These are phyloP conservation scores for Pica pica DNA, from an alignment of 2,113 vertebrate genomes.

Conservation along the genomic window DNA sequence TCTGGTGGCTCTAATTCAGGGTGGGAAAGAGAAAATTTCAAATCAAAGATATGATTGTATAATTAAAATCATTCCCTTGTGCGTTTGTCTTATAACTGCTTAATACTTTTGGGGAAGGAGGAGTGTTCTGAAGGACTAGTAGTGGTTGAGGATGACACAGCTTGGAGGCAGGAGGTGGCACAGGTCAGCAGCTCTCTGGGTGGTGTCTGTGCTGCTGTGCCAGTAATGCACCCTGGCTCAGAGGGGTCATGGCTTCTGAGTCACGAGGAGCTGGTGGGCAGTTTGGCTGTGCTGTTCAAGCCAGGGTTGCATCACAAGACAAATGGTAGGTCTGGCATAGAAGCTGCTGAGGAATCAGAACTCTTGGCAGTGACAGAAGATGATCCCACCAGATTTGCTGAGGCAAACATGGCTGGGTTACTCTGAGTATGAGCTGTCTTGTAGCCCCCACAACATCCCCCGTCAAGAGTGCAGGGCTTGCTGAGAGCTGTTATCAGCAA, in stretches of 20 bases:
- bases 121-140: background rate
- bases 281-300: background rate
- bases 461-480: background rate
- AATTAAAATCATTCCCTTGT: background rate
- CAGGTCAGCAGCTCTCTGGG: background rate
- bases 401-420: background rate
- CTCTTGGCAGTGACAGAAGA: background rate
- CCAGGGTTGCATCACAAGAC: background rate
- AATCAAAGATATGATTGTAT: background rate
- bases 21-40: background rate
- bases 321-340: background rate
- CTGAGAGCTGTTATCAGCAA: background rate
- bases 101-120: background rate
- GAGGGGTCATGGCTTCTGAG: background rate
- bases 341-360: conserved; percentile 1
- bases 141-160: background rate
- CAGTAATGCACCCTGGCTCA: background rate
- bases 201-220: background rate
- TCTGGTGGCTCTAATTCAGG: background rate
- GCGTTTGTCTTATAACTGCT: background rate
- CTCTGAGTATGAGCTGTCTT: background rate
- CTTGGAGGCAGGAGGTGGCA: background rate
- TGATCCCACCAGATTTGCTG: background rate
- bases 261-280: background rate
- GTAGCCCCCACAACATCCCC: rapidly evolving